Evolutionary conservation across 2,888 invertebrate species (phyloP), one percentile per base, ranked within the genome.

Genomic region (Campoplex capitator): DNA sequence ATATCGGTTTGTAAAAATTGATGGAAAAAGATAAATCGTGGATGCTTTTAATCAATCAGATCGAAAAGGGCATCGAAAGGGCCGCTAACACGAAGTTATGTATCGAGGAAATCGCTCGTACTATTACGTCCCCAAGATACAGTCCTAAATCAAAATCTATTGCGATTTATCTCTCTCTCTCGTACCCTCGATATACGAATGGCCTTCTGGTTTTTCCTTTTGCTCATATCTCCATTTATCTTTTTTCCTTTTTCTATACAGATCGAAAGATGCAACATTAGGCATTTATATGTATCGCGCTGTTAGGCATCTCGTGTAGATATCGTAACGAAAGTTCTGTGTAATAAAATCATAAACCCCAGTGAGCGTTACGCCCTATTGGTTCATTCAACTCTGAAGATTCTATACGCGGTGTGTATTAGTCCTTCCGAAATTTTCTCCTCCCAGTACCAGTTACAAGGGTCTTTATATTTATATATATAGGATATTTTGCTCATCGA

Each of bases 31-130:
- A 73, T 11, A 48, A 62, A 67, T 74, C 38, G 54, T 45, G 48
- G 28, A n/a, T n/a, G 35, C 65, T 80, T 80, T 80, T 80, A 80
- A 80, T 80, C 73, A 80, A 80, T 65, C 51, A 13, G 38, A 80
- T 80, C 62, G 80, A 73, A 23, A 23, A 65, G 78, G 54, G 51
- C 13, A 54, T 23, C 28, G 76, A 38, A 76, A 28, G 76, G 32
- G 42, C 62, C 51, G 6, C 51, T 51, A 77, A 77, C 76, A 51
- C 65, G 65, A 7, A 51, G 58, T 58, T 79, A 62, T 67, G 16
- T 67, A 92, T 92, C 92, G 91, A 91, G 86, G 89, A 92, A 93
- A 93, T 93, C 91, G 91, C 88, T 93, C 90, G 91, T 91, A 87
- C 91, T 88, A 93, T 92, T 92, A 89, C 90, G 89, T 84, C 88